Percentiles rank a stretch among this genome's conserved stretches.
Evolutionary conservation across 1,140 invertebrate species (phyloP).

Genomic region (Ephestia elutella): DNA sequence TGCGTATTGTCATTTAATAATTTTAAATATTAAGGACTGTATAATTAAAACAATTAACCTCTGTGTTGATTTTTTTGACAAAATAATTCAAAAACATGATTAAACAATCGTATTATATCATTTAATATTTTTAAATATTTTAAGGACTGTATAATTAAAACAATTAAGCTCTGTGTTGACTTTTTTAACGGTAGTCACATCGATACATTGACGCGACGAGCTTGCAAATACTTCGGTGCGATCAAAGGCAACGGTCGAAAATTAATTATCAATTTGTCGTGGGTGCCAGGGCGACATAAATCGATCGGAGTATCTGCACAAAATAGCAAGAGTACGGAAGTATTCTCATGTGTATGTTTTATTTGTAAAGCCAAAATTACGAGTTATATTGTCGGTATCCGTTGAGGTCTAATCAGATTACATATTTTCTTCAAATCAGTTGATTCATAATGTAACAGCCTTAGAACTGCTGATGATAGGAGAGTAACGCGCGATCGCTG

Average conservation of each 20-base stretch:
- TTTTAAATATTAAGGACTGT: background rate
- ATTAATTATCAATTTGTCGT: slow-evolving; percentile 75
- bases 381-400: no score
- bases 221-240: slow-evolving; percentile 62
- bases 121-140: background rate
- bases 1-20: no score
- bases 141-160: background rate
- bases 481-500: no score
- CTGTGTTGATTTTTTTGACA: slow-evolving; percentile 20
- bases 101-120: no score
- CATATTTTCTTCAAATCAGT: no score
- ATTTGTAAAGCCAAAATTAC: no score
- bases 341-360: background rate
- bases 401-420: no score
- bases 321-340: background rate
- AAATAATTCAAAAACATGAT: no score
- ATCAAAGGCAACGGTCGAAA: slow-evolving; percentile 65
- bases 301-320: slow-evolving; percentile 41
- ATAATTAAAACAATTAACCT: background rate
- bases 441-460: no score
- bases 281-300: slow-evolving; percentile 70
- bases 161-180: background rate
- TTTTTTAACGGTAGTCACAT: slow-evolving; percentile 36
- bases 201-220: slow-evolving; percentile 27
- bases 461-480: no score